Base-by-base conservation (phyloP, 2,888 invertebrate genomes). In the Tuberolachnus salignus region DNA sequence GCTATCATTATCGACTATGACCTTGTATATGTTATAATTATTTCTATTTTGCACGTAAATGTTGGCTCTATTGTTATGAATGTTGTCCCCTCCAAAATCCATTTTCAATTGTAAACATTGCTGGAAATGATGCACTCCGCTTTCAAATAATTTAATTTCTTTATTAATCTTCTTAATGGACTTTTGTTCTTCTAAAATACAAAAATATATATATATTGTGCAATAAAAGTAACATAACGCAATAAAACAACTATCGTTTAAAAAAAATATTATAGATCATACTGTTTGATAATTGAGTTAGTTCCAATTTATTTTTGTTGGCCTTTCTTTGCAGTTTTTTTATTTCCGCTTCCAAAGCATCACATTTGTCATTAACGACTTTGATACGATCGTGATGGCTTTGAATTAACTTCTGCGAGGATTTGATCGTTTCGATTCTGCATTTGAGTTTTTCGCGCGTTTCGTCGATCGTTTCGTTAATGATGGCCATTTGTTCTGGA, bases 161-260 rank as follows among this genome's bases (percentile, higher is more conserved):
- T 14, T 69, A 21, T 78, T 78, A 21, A 69, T 3, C 8, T 69
- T 67, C 49, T 78, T 69, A 3, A 78, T 11, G 0, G 4, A 11
- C 59, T 1, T n/a, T 69, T 67, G 57, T 59, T 78, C 69, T 34
- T 69, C 78, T 78, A 21, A 13, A 78, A n/a, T n/a, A n/a, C n/a
- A n/a, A n/a, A n/a, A n/a, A n/a, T n/a, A n/a, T n/a, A n/a, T n/a
- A n/a, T n/a, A n/a, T n/a, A n/a, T n/a, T n/a, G n/a, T n/a, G n/a
- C n/a, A n/a, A n/a, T n/a, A n/a, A n/a, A n/a, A n/a, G n/a, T n/a
- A n/a, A n/a, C n/a, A n/a, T n/a, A n/a, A n/a, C n/a, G n/a, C n/a
- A n/a, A n/a, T n/a, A n/a, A n/a, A n/a, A n/a, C n/a, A n/a, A n/a
- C n/a, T n/a, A n/a, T n/a, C n/a, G n/a, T n/a, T n/a, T n/a, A n/a